Evolutionary conservation across 2,888 invertebrate species (phyloP), one percentile per base, ranked within the genome.

Genomic region (Leucania comma): DNA sequence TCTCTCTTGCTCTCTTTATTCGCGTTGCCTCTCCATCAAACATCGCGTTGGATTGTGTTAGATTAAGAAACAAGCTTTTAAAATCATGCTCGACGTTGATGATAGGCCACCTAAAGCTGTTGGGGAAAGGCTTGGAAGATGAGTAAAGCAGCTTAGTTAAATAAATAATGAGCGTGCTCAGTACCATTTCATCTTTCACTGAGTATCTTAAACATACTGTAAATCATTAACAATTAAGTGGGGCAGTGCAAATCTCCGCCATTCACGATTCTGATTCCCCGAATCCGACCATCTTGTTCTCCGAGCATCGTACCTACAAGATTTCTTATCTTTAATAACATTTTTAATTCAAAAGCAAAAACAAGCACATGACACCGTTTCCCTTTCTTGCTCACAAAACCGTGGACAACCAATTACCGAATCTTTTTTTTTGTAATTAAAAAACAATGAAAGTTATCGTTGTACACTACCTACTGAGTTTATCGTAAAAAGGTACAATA

Each of bases 371-470:
- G 77, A 69, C 63, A 80, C 12, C 56, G 29, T 56, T 77, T 77
- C 70, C 63, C 70, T 77, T 77, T 77, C 81, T 20, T 26, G 46
- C 58, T 63, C 68, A 60, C 50, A 51, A 74, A 32, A 75, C 69
- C 77, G 69, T 64, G 24, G 69, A 80, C 63, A 81, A 64, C 38
- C 59, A 76, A 80, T 76, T 75, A 77, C 69, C 38, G 48, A 76
- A 80, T 50, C 50, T 76, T 51, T 54, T 78, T 65, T 71, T 72
- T 63, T n/a, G n/a, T n/a, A n/a, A n/a, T n/a, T n/a, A n/a, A 62
- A 50, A 53, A 67, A 75, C 75, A 76, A 76, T 59, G 84, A 75
- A 76, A 79, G 74, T 74, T 67, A 26, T 67, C 53, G 6, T 29
- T 29, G 61, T 22, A 20, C 12, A 35, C 22, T 50, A 53, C 65